Base-by-base conservation (phyloP, 2,797 vertebrate genomes). In the Phyllotis vaccarum region DNA sequence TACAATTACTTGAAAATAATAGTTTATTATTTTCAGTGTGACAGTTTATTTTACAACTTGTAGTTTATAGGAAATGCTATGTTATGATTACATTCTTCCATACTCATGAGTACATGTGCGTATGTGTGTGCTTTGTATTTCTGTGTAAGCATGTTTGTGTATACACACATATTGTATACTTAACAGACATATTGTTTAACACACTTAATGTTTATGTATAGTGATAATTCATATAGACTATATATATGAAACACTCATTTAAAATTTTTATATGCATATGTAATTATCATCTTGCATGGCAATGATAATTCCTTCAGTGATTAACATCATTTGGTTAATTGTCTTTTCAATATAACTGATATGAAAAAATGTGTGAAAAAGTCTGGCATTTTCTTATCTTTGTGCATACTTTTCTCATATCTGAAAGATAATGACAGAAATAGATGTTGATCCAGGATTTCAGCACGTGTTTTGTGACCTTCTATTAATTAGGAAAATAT, bases 401-500 rank as follows among this genome's bases (percentile, higher is more conserved):
- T 91, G 60, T 97, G 93, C 97, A 75, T 95, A 96, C 85, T 82
- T 76, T 93, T 97, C 81, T 89, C 97, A 60, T 34, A 56, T 75
- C 95, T 80, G 96, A 98, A 97, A 54, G 49, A 52, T 34, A 79
- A 81, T 37, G 56, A 86, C 72, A 93, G 83, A 97, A 96, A 94
- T 40, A 85, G n/a, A 90, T 85, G 92, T 89, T 80, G 86, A 29
- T 56, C 78, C 90, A 52, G 87, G 56, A 95, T 92, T 95, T 40
- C 13, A 94, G 58, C 43, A 82, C 76, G 43, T 92, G 66, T 92
- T 97, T 88, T 90, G 27, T 90, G 72, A 89, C 29, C 97, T 79
- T 94, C 86, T 98, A 97, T 98, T 97, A 96, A 94, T 72, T 34
- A 60, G 76, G 81, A 92, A 46, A 95, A 93, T 86, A 64, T n/a